These are phyloP conservation scores for Bombus consobrinus DNA, from an alignment of 1,140 invertebrate species.

Conservation along the genomic window DNA sequence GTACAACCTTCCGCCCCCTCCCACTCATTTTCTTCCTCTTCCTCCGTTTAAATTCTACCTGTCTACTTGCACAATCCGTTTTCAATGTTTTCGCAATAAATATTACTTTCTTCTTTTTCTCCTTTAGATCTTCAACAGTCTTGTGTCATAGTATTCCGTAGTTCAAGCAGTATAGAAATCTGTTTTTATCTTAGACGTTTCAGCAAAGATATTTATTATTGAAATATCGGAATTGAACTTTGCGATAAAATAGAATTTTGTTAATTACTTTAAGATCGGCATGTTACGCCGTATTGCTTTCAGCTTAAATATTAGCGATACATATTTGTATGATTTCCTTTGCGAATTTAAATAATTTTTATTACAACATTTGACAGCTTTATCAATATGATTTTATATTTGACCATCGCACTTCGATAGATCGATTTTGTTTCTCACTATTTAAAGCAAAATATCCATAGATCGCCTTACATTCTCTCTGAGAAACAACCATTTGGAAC, in stretches of 20 bases:
- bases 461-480: background rate
- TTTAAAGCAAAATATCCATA: background rate
- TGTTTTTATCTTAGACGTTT: background rate
- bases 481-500: conserved; percentile 5
- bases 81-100: background rate
- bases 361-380: no score
- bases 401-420: background rate
- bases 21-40: conserved; percentile 26
- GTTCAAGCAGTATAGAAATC: background rate
- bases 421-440: background rate
- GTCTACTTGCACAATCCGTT: background rate
- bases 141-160: no score
- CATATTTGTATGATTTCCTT: background rate
- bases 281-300: background rate
- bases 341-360: background rate
- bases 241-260: background rate
- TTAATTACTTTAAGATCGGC: background rate
- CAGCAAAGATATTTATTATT: background rate
- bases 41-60: conserved; percentile 40
- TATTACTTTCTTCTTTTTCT: background rate
- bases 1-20: conserved; percentile 2
- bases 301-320: no score
- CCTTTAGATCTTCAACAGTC: background rate
- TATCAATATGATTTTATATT: background rate
- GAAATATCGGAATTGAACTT: background rate